These are phyloP conservation scores for Nesogale talazaci DNA, from an alignment of 2,113 vertebrate species.

Conservation along the genomic window DNA sequence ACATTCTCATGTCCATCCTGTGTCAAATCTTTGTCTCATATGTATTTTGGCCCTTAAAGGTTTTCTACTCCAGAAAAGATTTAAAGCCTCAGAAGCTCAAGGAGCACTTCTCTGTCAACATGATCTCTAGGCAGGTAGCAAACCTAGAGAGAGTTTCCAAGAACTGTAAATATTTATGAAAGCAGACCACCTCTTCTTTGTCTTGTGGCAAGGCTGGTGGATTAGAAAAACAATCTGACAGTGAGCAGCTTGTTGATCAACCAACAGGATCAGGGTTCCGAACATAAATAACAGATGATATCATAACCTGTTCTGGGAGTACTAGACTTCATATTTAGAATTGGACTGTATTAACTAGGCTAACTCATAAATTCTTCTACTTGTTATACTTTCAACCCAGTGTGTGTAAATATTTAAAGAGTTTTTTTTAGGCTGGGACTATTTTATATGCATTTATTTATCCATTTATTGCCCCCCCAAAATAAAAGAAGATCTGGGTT, in stretches of 20 bases:
- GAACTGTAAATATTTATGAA: too few species aligned
- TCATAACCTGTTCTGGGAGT: neutral
- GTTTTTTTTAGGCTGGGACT: neutral
- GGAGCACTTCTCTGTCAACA: too few species aligned
- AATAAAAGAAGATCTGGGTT: neutral
- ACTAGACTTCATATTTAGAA: neutral
- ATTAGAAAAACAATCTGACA: too few species aligned
- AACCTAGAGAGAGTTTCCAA: too few species aligned
- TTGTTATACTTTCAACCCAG: slow-evolving; percentile 31
- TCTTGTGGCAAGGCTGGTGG: too few species aligned
- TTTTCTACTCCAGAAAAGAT: too few species aligned
- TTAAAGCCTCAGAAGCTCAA: too few species aligned
- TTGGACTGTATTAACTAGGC: neutral
- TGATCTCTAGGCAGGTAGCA: too few species aligned
- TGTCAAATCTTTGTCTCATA: neutral
- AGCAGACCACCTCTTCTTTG: too few species aligned
- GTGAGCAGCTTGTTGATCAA: too few species aligned
- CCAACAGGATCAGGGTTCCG: too few species aligned
- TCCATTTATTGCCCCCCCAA: neutral
- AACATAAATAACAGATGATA: neutral
- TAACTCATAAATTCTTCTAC: neutral
- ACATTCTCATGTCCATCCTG: accelerated
- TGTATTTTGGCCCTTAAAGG: too few species aligned
- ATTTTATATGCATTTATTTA: slow-evolving; percentile 4
- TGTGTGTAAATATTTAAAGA: neutral